Evolutionary conservation across 2,888 invertebrate species (phyloP).

Genomic region (Xylota segnis): DNA sequence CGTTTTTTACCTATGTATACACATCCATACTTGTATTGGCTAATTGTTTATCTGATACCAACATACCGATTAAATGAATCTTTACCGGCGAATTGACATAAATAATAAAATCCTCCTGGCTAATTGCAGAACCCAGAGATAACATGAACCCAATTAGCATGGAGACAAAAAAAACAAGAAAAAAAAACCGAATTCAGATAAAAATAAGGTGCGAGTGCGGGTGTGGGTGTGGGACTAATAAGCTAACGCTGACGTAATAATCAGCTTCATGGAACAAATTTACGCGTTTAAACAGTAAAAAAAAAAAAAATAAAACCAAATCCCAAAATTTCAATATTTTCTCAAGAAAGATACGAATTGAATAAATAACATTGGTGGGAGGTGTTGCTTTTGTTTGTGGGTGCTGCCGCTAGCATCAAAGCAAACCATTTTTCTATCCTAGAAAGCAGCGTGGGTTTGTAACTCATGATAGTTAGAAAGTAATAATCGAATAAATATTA

Average conservation of each 20-base stretch:
- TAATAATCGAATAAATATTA: conserved; percentile 13
- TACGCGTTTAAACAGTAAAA: conserved; percentile 31
- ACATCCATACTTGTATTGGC: background rate
- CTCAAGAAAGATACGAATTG: conserved; percentile 12
- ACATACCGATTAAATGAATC: conserved; percentile 13
- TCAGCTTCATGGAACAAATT: conserved; percentile 21
- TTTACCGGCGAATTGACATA: conserved; percentile 36
- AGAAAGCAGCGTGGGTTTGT: conserved; percentile 32
- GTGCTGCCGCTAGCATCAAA: conserved; percentile 29
- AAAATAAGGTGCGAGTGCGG: conserved; percentile 4
- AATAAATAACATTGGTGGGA: conserved; percentile 40
- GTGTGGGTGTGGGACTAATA: conserved; percentile 13
- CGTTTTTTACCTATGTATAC: conserved; percentile 30
- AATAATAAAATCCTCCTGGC: conserved; percentile 23
- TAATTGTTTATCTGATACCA: conserved; percentile 34
- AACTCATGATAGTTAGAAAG: conserved; percentile 32
- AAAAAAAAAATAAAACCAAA: conserved; percentile 3
- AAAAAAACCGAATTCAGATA: background rate
- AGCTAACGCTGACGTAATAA: conserved; percentile 35
- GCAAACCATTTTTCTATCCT: conserved; percentile 15
- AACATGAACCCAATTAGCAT: conserved; percentile 64
- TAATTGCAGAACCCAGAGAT: conserved; percentile 49
- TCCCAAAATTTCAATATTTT: conserved; percentile 39
- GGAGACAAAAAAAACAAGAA: conserved; percentile 8
- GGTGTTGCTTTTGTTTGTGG: conserved; percentile 17